A percentile compares a stretch with the other conserved stretches of the same genome.
phyloP scores from a whole-genome alignment of 2,113 vertebrate genomes.

The Pandion haliaetus region DNA sequence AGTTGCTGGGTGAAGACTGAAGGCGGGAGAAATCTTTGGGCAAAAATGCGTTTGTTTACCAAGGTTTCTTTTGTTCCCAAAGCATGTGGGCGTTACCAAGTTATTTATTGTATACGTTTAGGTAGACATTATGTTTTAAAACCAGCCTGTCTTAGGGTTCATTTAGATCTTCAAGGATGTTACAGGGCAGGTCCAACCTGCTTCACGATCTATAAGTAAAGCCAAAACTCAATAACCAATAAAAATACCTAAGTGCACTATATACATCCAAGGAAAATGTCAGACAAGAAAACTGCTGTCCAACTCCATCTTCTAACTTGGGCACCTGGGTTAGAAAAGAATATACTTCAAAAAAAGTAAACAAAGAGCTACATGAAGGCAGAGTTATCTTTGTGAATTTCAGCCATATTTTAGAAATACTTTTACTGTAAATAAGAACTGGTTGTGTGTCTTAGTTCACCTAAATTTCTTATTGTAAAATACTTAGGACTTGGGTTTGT shows the following conservation, averaged over 20 bases:
- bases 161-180: neutral
- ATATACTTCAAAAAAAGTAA: neutral
- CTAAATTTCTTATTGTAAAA: neutral
- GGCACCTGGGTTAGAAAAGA: neutral
- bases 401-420: neutral
- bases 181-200: neutral
- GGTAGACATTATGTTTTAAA: neutral
- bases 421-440: neutral
- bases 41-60: neutral
- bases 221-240: neutral
- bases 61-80: neutral
- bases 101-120: neutral
- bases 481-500: neutral
- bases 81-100: neutral
- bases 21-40: neutral
- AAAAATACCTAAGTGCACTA: neutral
- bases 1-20: neutral
- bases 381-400: neutral
- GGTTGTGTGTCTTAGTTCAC: neutral
- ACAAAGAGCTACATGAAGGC: neutral
- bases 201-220: neutral
- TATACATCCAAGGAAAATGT: neutral
- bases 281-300: neutral
- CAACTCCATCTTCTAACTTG: neutral
- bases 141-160: neutral